phyloP scores from a whole-genome alignment of 2,113 vertebrate species.

The Albula glossodonta region DNA sequence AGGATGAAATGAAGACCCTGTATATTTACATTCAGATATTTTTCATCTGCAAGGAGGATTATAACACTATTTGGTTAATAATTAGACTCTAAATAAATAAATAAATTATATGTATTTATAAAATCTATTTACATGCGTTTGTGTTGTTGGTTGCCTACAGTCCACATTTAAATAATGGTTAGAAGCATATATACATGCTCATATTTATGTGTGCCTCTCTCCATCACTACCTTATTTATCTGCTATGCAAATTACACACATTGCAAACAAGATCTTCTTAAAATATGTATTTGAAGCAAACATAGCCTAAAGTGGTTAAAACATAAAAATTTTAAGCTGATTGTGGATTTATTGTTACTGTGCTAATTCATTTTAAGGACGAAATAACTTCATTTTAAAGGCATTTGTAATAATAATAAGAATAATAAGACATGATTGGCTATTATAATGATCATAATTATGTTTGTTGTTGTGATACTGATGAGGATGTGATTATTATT shows the following conservation, averaged over 20 bases:
- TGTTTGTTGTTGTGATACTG: background rate
- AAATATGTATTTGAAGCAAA: conserved; percentile 51
- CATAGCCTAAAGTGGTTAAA: conserved; percentile 46
- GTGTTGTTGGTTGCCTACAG: conserved; percentile 30
- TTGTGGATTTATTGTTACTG: background rate
- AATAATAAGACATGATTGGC: background rate
- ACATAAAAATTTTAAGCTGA: conserved; percentile 34
- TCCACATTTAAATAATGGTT: conserved; percentile 31
- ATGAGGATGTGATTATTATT: background rate
- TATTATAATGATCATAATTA: background rate
- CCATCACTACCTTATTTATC: conserved; percentile 44
- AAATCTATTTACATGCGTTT: conserved; percentile 53
- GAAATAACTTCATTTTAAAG: background rate
- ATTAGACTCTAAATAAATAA: conserved; percentile 51
- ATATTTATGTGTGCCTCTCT: conserved; percentile 41
- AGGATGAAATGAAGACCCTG: conserved; percentile 35
- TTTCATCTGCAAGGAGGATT: conserved; percentile 44
- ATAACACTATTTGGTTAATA: conserved; percentile 43
- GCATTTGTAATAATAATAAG: background rate
- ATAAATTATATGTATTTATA: conserved; percentile 50
- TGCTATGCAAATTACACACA: conserved; percentile 52
- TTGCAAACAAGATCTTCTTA: conserved; percentile 45
- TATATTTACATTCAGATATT: conserved; percentile 49
- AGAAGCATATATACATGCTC: conserved; percentile 30
- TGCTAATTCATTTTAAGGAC: background rate